Conservation (phyloP, 2,888 invertebrate species). For the Ophion ventricosus region DNA sequence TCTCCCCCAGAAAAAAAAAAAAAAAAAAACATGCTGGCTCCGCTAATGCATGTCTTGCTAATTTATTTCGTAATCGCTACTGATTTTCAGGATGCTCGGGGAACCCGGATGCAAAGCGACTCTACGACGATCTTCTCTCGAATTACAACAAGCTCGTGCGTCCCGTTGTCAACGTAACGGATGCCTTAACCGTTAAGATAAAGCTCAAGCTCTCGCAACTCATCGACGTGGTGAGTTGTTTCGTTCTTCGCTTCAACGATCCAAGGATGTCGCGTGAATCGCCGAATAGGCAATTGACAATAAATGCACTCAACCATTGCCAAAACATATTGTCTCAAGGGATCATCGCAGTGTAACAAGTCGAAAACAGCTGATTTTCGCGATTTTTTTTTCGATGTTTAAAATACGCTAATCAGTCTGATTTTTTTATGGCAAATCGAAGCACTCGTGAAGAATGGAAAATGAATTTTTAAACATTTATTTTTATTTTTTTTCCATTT, state of each 20-base stretch:
- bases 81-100: constrained; percentile 90
- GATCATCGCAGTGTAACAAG: too few relatives aligned
- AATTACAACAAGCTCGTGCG: constrained; percentile 95
- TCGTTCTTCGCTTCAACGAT: neutral
- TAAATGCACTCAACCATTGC: neutral
- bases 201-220: constrained; percentile 94
- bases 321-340: neutral
- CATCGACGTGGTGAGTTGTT: constrained; percentile 92
- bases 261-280: neutral
- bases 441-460: too few relatives aligned
- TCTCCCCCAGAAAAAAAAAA: too few relatives aligned
- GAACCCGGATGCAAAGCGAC: constrained; percentile 94
- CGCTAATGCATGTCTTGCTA: too few relatives aligned
- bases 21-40: too few relatives aligned
- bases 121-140: constrained; percentile 93
- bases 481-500: too few relatives aligned
- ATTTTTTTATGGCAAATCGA: too few relatives aligned
- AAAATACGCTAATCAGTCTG: too few relatives aligned
- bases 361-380: too few relatives aligned
- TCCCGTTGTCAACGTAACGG: constrained; percentile 93
- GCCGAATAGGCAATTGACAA: neutral
- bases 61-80: neutral
- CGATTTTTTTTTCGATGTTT: too few relatives aligned
- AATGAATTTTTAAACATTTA: too few relatives aligned
- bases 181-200: constrained; percentile 93